Base-by-base conservation (phyloP, 2,113 vertebrate species). In the Puntigrus tetrazona region DNA sequence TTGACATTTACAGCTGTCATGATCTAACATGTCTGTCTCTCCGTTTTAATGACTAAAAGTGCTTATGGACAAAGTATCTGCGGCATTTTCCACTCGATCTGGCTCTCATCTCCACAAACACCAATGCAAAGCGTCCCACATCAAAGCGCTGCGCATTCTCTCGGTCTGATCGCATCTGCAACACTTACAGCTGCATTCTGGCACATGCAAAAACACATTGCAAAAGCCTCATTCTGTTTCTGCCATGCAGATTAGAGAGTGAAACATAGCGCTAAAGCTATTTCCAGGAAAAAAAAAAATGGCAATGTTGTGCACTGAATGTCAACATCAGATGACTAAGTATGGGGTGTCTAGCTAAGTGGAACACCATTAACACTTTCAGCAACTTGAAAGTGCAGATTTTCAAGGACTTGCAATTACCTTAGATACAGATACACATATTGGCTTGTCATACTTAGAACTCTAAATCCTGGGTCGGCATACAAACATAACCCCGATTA, bases 1-100 rank as follows among this genome's bases (percentile, higher is more conserved):
- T 83, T 65, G 63, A 86, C 55, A 88, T 84, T 83, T 78, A 34
- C 69, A 13, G 25, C 50, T 82, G 45, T 78, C 85, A 85, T 67
- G 55, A 84, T 57, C 78, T 50, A 78, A 69, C 74, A 70, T 73
- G 55, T 69, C 73, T 78, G 45, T 55, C 61, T 76, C 61, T 87
- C 47, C 57, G 76, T 75, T 76, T 57, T 14, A 27, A 38, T 79
- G 63, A 79, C 27, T 83, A 83, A 50, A 67, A 73, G 67, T 83
- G 81, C 31, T 78, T 31, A 20, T n/a, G 55, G 67, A 67, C 61
- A 81, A 65, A 81, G 27, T 1, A 45, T 43, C 61, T 85, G 20
- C 11, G 20, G n/a, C 43, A 16, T 59, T 61, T 55, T 50, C 55
- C 38, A 27, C 29, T 77, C 7, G 45, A 38, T 9, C 9, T n/a